phyloP scores from a whole-genome alignment of 2,113 vertebrate genomes.

The Antidorcas marsupialis region DNA sequence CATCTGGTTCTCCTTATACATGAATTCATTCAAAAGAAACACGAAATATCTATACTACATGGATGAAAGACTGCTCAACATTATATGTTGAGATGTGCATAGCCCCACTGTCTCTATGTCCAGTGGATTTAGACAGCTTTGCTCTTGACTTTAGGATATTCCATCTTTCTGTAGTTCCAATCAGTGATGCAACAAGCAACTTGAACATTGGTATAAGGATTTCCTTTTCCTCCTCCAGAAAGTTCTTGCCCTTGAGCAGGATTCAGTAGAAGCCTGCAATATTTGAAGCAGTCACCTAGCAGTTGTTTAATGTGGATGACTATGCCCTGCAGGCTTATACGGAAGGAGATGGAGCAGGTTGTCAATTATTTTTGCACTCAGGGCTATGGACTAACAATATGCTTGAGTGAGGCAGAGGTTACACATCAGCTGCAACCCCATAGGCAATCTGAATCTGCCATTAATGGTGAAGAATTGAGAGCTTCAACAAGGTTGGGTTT shows the following conservation, averaged over 20 bases:
- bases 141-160: neutral
- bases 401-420: slow-evolving; percentile 43
- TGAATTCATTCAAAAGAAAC: neutral
- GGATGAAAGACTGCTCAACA: neutral
- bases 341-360: slow-evolving; percentile 49
- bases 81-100: neutral
- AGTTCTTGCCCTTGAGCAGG: slow-evolving; percentile 54
- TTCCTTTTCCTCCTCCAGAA: slow-evolving; percentile 51
- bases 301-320: slow-evolving; percentile 40
- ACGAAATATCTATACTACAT: neutral
- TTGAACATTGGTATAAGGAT: slow-evolving; percentile 8
- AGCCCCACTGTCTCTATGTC: neutral
- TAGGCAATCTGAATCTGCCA: slow-evolving; percentile 41
- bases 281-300: slow-evolving; percentile 58
- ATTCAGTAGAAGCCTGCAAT: slow-evolving; percentile 42
- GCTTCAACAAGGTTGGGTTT: slow-evolving; percentile 35
- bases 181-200: slow-evolving; percentile 1
- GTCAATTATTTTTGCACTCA: slow-evolving; percentile 72
- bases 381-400: slow-evolving; percentile 64
- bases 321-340: slow-evolving; percentile 38
- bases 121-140: neutral
- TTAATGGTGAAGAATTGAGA: slow-evolving; percentile 30
- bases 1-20: neutral
- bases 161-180: neutral
- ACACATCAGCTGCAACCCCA: slow-evolving; percentile 39